phyloP scores from a whole-genome alignment of 35 echinoderm and acorn worm species.

The Apostichopus californicus region DNA sequence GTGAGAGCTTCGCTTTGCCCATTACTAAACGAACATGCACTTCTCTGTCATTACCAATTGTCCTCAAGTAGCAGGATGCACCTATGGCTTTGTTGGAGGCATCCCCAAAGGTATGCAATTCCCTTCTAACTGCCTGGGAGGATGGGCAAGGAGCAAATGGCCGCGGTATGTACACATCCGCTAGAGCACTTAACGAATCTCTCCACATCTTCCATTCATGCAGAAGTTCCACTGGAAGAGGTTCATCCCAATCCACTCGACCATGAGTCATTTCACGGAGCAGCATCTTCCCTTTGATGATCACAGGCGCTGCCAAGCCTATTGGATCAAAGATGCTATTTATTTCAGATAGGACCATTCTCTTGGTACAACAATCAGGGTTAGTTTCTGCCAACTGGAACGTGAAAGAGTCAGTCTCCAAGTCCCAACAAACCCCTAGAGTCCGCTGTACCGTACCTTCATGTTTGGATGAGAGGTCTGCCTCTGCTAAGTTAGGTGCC shows the following conservation, averaged over 20 bases:
- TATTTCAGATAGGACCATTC: constrained; percentile 40
- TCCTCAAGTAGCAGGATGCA: constrained; percentile 45
- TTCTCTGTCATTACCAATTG: background rate
- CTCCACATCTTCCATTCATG: constrained; percentile 48
- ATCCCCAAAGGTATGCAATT: constrained; percentile 56
- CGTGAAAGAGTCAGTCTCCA: constrained; percentile 45
- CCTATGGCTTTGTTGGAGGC: constrained; percentile 61
- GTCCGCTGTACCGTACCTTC: constrained; percentile 44
- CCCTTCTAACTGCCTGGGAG: constrained; percentile 7
- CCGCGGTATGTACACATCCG: constrained; percentile 23
- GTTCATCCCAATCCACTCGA: constrained; percentile 53
- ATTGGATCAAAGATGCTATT: constrained; percentile 60
- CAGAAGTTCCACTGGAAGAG: constrained; percentile 18
- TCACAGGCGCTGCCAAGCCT: constrained; percentile 53
- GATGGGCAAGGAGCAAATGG: background rate
- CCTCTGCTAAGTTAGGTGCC: constrained; percentile 39
- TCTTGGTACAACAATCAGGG: constrained; percentile 3
- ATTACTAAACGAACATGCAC: constrained; percentile 65
- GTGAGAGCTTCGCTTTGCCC: constrained; percentile 61
- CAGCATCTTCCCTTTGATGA: constrained; percentile 55
- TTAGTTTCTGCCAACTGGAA: constrained; percentile 31
- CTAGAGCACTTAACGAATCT: constrained; percentile 39
- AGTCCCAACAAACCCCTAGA: constrained; percentile 49
- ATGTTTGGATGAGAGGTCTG: constrained; percentile 42
- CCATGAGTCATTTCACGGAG: constrained; percentile 44